Evolutionary conservation across 2,113 vertebrate species (phyloP), one percentile per base, ranked within the genome.

Genomic region (Alethe diademata): DNA sequence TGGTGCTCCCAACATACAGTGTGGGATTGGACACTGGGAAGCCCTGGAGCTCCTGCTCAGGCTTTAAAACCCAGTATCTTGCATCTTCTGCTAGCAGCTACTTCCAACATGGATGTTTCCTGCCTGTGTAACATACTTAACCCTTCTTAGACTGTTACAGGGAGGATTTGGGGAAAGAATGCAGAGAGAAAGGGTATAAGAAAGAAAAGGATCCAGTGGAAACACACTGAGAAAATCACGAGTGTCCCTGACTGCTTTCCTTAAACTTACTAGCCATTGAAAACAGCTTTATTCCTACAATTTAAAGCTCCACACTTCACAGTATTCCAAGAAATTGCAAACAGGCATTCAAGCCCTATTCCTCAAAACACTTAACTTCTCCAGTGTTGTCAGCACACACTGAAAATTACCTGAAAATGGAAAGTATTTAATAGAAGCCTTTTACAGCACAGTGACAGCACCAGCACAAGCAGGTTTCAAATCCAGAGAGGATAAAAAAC

Each of bases 1-100:
- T 0, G 1, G 51, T 14, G 31, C 2, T 76, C 67, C 51, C 8
- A 28, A 15, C 3, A n/a, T 11, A 7, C 0, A 0, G 11, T 2
- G 16, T 24, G 24, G 29, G 40, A 25, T 9, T 2, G 40, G 36
- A 43, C 36, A 29, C 24, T 1, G 5, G 36, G 28, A 72, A 47
- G 42, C 25, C 38, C 53, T 11, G 1, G 24, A 64, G 42, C 42
- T 86, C 43, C 51, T 35, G 69, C 35, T 53, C 35, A 18, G 38
- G 48, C 60, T 43, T 15, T 8, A 25, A 24, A 53, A 61, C 38
- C 2, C 47, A 65, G 29, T 2, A 23, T 14, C 86, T 25, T 31
- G 50, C 50, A 78, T 5, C 72, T 15, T 72, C 78, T 45, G 3
- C 24, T 56, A 22, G 31, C 35, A 60, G 40, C 42, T 65, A 26